Percentiles rank a stretch among this genome's conserved stretches.
phyloP scores from a whole-genome alignment of 2,888 invertebrate genomes.

The Drosophila barbarae region DNA sequence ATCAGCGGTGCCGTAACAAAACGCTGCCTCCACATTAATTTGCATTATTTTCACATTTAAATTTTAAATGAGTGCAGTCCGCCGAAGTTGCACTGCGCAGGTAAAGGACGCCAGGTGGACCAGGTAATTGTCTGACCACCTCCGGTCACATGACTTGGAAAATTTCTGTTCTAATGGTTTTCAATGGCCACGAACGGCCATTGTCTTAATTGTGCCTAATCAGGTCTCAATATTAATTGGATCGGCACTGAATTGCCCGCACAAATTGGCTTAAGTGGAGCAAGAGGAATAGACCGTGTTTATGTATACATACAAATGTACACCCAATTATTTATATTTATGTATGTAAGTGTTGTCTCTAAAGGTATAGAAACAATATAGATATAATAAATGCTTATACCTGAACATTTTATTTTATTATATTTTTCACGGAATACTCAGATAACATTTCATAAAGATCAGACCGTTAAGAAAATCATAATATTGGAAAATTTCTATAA shows the following conservation, averaged over 20 bases:
- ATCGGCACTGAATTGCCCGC: background rate
- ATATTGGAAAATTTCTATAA: no score
- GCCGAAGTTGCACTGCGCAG: constrained; percentile 31
- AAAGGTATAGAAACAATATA: no score
- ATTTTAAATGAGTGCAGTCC: constrained; percentile 54
- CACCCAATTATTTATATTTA: no score
- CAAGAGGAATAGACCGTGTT: background rate
- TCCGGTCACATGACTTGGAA: constrained; percentile 13
- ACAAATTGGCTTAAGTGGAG: constrained; percentile 1
- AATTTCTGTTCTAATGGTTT: constrained; percentile 14
- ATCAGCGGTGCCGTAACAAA: constrained; percentile 55
- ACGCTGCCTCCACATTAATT: constrained; percentile 66
- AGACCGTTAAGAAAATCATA: no score
- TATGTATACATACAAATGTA: background rate
- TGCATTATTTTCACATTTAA: constrained; percentile 69
- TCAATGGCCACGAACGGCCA: background rate
- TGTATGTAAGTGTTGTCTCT: no score
- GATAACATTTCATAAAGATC: background rate
- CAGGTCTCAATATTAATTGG: constrained; percentile 1
- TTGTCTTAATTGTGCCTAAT: constrained; percentile 5
- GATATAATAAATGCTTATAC: background rate
- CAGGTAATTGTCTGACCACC: constrained; percentile 10
- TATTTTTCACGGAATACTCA: background rate
- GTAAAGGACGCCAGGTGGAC: constrained; percentile 9
- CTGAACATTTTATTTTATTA: background rate